Base-by-base conservation (phyloP, 2,888 invertebrate genomes). In the Oxytorus armatus region DNA sequence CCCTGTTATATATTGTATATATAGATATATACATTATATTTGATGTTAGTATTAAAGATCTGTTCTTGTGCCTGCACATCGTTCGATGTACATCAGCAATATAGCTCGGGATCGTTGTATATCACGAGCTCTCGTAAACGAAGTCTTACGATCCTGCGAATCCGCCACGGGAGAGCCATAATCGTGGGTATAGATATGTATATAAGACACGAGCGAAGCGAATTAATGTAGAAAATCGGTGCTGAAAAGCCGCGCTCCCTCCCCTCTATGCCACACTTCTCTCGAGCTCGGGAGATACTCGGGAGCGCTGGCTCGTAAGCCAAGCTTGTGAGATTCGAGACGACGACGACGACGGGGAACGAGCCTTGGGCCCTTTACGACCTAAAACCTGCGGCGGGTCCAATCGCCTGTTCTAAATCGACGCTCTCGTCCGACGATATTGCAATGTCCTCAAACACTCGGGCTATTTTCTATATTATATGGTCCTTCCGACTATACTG, bases 221-320 rank as follows among this genome's bases (percentile, higher is more conserved):
- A 77, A 77, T 77, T 77, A 77, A 77, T 77, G 77, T 66, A 49
- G 70, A 72, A 77, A 77, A 77, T 77, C 77, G 77, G 72, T 72
- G 72, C 39, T 59, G 55, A 51, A 77, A 49, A 70, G 57, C 7
- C 3, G 21, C 18, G 3, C 0, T 3, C 3, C 7, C 18, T 5
- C 33, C 21, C 10, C 1, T 39, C 21, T 23, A 25, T 29, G 49
- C 59, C 36, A 42, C 65, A 23, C 14, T 72, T 39, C 49, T 16
- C 16, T 49, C 36, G 47, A 36, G 47, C 42, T 51, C 39, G 57
- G 23, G 51, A 42, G 74, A 68, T 75, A 33, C 36, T 49, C n/a
- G n/a, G n/a, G n/a, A 51, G 39, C 0, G 55, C 7, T 25, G 25
- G 14, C 44, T 8, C 16, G 75, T n/a, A n/a, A n/a, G n/a, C n/a